A percentile compares a stretch with the other conserved stretches of the same genome.
Evolutionary conservation across 2,113 vertebrate species (phyloP).

Genomic region (Hucho hucho): DNA sequence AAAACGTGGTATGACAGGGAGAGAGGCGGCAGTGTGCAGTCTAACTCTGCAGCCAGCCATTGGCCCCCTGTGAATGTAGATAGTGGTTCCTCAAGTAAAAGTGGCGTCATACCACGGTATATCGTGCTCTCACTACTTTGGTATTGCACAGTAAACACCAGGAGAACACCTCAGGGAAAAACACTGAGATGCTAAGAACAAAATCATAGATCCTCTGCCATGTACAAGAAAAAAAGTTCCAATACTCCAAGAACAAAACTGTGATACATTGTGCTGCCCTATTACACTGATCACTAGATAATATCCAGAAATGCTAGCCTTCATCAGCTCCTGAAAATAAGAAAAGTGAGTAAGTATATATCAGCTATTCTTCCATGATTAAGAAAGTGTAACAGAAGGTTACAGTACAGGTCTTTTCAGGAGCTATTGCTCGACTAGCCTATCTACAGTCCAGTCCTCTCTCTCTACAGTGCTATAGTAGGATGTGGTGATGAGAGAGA

Average conservation of each 20-base stretch:
- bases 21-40: slow-evolving; percentile 26
- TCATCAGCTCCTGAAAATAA: neutral
- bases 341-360: neutral
- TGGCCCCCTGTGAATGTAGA: slow-evolving; percentile 46
- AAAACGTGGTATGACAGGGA: slow-evolving; percentile 29
- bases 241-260: neutral
- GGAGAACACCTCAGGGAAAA: slow-evolving; percentile 28
- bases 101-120: no score
- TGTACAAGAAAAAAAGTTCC: neutral
- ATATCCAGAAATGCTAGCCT: slow-evolving; percentile 19
- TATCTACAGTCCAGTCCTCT: no score
- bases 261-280: neutral
- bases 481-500: slow-evolving; percentile 11
- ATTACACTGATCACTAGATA: neutral
- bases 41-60: neutral
- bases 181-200: slow-evolving; percentile 25
- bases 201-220: neutral
- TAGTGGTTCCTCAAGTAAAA: slow-evolving; percentile 9
- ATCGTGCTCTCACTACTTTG: slow-evolving; percentile 10
- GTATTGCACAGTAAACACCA: slow-evolving; percentile 33
- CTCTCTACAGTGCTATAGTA: slow-evolving; percentile 10
- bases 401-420: no score
- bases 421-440: no score
- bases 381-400: no score
- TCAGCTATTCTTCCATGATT: neutral